phyloP scores from a whole-genome alignment of 1,140 invertebrate genomes.

The Harlomillsia oculata region DNA sequence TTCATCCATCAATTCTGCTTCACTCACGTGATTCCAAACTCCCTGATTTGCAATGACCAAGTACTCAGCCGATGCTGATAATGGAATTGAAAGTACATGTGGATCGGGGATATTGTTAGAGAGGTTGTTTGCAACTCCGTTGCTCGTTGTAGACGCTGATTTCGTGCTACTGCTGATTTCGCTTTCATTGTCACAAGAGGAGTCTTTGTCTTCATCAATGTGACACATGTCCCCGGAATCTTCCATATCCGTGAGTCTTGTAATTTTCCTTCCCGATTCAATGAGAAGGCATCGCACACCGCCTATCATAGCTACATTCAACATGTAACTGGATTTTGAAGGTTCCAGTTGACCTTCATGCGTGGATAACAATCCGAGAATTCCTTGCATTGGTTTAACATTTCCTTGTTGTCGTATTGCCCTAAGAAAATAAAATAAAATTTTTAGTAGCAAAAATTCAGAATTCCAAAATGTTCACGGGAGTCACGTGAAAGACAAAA shows the following conservation, averaged over 20 bases:
- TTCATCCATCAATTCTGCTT: constrained; percentile 63
- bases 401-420: constrained; percentile 30
- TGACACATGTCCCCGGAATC: not conserved
- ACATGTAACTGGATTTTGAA: constrained; percentile 15
- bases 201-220: constrained; percentile 1
- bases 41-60: constrained; percentile 67
- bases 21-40: constrained; percentile 63
- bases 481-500: not conserved
- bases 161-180: constrained; percentile 6
- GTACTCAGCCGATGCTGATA: constrained; percentile 71
- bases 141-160: not conserved
- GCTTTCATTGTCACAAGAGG: constrained; percentile 1
- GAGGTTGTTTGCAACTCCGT: not conserved
- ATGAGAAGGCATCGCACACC: constrained; percentile 32
- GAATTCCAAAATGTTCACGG: not conserved
- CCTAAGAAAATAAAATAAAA: constrained; percentile 10
- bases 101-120: constrained; percentile 53
- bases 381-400: constrained; percentile 29
- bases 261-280: constrained; percentile 30
- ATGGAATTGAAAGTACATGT: constrained; percentile 56
- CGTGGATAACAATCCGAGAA: constrained; percentile 29
- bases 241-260: constrained; percentile 22
- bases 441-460: not conserved
- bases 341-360: constrained; percentile 21
- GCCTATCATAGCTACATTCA: constrained; percentile 34